Evolutionary conservation across 2,797 vertebrate genomes (phyloP).

Genomic region (Chelidonichthys spinosus): DNA sequence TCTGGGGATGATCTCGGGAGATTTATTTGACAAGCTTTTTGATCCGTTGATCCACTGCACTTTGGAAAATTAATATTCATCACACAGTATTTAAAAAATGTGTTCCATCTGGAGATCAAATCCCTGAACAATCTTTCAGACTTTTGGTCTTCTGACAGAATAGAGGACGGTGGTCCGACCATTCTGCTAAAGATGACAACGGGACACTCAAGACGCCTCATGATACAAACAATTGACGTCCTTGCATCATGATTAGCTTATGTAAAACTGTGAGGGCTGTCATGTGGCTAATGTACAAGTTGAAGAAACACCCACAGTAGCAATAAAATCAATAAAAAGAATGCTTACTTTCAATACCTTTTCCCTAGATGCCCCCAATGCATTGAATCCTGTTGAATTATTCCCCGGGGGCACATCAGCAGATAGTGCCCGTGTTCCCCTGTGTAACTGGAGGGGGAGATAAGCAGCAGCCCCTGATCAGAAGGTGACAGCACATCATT

Average conservation of each 20-base stretch:
- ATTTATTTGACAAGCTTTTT: slow-evolving; percentile 23
- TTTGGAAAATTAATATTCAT: slow-evolving; percentile 10
- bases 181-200: background rate
- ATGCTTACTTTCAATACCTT: background rate
- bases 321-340: slow-evolving; percentile 1
- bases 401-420: slow-evolving; percentile 45
- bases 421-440: slow-evolving; percentile 12
- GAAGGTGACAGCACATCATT: slow-evolving; percentile 41
- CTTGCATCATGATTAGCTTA: background rate
- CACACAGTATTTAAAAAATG: background rate
- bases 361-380: background rate
- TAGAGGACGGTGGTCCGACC: background rate
- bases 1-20: slow-evolving; percentile 18
- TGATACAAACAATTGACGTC: background rate
- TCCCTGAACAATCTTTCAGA: background rate
- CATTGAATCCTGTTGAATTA: slow-evolving; percentile 35
- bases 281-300: background rate
- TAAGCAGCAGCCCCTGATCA: slow-evolving; percentile 56
- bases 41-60: background rate
- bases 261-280: background rate
- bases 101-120: background rate
- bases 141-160: background rate
- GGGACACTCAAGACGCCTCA: background rate
- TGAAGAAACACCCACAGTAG: background rate
- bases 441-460: slow-evolving; percentile 56